These are phyloP conservation scores for Tylochromis polylepis DNA, from an alignment of 2,113 vertebrate genomes.

Conservation along the genomic window DNA sequence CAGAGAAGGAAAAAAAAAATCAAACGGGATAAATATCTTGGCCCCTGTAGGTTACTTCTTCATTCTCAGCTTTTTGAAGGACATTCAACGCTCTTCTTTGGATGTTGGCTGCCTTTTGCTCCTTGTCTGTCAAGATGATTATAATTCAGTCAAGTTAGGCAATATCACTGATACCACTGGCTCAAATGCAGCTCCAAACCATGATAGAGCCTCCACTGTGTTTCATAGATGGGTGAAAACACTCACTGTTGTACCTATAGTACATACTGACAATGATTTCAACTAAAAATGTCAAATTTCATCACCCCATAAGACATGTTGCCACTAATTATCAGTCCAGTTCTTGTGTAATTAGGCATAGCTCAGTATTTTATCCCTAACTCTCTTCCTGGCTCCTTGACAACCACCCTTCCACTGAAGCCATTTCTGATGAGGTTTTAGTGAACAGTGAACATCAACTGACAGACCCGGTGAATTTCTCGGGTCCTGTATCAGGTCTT, in stretches of 20 bases:
- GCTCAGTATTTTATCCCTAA: background rate
- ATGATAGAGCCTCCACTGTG: background rate
- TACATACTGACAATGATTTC: background rate
- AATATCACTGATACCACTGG: background rate
- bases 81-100: background rate
- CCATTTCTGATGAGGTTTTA: background rate
- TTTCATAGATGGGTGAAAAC: background rate
- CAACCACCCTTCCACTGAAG: background rate
- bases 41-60: background rate
- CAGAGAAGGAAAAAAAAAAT: background rate
- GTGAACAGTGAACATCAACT: background rate
- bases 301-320: background rate
- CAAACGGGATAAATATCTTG: background rate
- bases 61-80: background rate
- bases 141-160: background rate
- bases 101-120: background rate
- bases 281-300: background rate
- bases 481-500: background rate
- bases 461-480: background rate
- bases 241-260: background rate
- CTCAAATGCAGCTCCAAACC: background rate
- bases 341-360: background rate
- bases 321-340: background rate
- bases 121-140: background rate
- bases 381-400: background rate